These are phyloP conservation scores for Drosophila elegans DNA, from an alignment of 1,140 invertebrate species.

Conservation along the genomic window DNA sequence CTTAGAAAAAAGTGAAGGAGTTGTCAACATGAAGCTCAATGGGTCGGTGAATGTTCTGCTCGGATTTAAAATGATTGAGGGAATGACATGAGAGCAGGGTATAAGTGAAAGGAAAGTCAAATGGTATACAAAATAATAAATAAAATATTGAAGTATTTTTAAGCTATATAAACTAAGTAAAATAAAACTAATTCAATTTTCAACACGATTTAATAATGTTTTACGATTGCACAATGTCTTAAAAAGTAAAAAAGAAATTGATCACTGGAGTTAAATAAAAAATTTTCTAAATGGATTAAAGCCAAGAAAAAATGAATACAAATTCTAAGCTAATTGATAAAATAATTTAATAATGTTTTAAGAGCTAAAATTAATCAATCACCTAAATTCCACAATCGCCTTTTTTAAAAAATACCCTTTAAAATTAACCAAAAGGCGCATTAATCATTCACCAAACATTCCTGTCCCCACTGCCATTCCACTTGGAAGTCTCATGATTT, in stretches of 20 bases:
- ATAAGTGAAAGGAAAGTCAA: conserved; percentile 14
- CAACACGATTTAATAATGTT: too few species aligned
- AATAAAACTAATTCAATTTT: neutral
- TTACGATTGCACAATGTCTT: too few species aligned
- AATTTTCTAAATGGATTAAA: too few species aligned
- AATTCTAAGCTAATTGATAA: too few species aligned
- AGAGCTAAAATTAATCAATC: too few species aligned
- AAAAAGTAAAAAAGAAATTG: too few species aligned
- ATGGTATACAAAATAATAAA: too few species aligned
- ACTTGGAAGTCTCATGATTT: conserved; percentile 36
- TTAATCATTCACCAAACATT: conserved; percentile 59
- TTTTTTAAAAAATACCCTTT: neutral
- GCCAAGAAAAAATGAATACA: neutral
- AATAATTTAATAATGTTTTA: too few species aligned
- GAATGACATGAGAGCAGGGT: neutral
- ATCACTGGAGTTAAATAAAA: too few species aligned
- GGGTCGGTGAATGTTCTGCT: conserved; percentile 23
- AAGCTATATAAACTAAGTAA: neutral
- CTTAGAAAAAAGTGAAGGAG: conserved; percentile 51
- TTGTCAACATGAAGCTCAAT: conserved; percentile 14
- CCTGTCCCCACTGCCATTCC: neutral
- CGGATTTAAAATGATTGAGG: conserved; percentile 6
- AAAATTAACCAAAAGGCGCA: conserved; percentile 18
- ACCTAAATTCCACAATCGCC: too few species aligned
- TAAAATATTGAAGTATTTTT: neutral